Base-by-base conservation (phyloP, 2,888 invertebrate genomes). In the Caenorhabditis japonica region DNA sequence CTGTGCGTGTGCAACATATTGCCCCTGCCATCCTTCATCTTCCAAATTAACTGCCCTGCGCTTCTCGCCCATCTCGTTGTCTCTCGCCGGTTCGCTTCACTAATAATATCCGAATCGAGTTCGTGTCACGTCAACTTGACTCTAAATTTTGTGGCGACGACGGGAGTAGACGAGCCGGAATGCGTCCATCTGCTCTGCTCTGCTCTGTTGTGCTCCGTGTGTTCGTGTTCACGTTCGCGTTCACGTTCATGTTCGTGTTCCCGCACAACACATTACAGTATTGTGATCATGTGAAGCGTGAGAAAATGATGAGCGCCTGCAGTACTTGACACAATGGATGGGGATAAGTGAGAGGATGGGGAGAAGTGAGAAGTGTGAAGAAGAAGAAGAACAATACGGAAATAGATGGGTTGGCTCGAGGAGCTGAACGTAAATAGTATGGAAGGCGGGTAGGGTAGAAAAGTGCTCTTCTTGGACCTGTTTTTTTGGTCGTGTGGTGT, bases 281-380 rank as follows among this genome's bases (percentile, higher is more conserved):
- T 62, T 62, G 44, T 62, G 62, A 27, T 62, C 62, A 43, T 46
- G 38, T 53, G 62, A 61, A 62, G 53, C 62, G 62, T 62, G 62
- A 62, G 62, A 62, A 39, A 23, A 44, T 46, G 25, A 30, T 10
- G 10, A 30, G 53, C 51, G 61, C 51, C 52, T 61, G 61, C 25
- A 62, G 53, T 46, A 53, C 62, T 62, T 62, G 61, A 47, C 43
- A 41, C 61, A 44, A 61, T 61, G 52, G 34, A 52, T 4, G 25
- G 30, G 34, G 49, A 23, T n/a, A n/a, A 25, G 8, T 15, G 47
- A 30, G 33, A 19, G 33, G 8, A 25, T 25, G 38, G 13, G 46
- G 30, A 21, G 39, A 23, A 62, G 27, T 27, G 44, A n/a, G 21
- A 46, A 30, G 34, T 5, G 49, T 5, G 34, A 12, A 13, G 30